These are phyloP conservation scores for Strigamia crassipes DNA, from an alignment of 2,888 invertebrate species.

Conservation along the genomic window DNA sequence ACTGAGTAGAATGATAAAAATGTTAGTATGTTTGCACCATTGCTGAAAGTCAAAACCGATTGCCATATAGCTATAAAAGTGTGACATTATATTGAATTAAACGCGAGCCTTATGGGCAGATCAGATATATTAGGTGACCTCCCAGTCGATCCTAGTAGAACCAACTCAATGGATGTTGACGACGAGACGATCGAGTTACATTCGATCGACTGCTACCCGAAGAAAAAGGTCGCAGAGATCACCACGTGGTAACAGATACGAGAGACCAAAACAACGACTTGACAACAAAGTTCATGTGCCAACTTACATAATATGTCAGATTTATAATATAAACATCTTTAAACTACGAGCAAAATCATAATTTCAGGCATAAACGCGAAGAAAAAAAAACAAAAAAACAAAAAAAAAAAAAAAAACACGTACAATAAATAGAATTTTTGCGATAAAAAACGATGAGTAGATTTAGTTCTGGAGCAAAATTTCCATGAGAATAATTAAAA, in stretches of 20 bases:
- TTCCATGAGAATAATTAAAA: background rate
- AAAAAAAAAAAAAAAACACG: too few relatives aligned
- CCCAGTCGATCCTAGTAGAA: background rate
- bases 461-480: too few relatives aligned
- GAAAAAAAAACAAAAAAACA: too few relatives aligned
- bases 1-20: background rate
- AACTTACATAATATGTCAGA: background rate
- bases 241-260: constrained; percentile 34
- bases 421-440: too few relatives aligned
- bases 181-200: constrained; percentile 22
- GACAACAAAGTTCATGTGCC: constrained; percentile 26
- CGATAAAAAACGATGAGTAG: too few relatives aligned
- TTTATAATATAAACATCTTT: too few relatives aligned
- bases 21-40: background rate
- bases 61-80: background rate
- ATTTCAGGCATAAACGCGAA: too few relatives aligned
- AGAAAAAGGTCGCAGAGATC: constrained; percentile 6
- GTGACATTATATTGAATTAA: constrained; percentile 28
- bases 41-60: background rate
- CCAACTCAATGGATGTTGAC: background rate
- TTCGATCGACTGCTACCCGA: constrained; percentile 18
- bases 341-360: too few relatives aligned
- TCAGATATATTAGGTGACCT: constrained; percentile 18
- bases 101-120: background rate
- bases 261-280: constrained; percentile 25